phyloP scores from a whole-genome alignment of 1,140 invertebrate genomes.

The Drosophila neocordata region DNA sequence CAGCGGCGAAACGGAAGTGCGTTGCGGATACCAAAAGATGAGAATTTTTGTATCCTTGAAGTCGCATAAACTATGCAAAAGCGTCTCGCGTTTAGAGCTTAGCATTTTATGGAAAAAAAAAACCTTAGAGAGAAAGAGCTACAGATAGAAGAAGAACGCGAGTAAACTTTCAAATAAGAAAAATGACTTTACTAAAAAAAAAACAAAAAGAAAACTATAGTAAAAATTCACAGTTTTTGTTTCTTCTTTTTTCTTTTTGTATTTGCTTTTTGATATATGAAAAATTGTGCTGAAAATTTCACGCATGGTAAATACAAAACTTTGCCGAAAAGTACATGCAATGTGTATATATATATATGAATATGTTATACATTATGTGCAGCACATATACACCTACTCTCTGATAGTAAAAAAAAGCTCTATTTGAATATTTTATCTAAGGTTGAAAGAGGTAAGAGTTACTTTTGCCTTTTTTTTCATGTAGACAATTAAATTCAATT shows the following conservation, averaged over 20 bases:
- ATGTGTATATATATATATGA: conserved; percentile 16
- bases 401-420: background rate
- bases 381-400: background rate
- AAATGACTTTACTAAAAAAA: conserved; percentile 41
- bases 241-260: background rate
- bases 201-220: background rate
- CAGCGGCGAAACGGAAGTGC: conserved; percentile 32
- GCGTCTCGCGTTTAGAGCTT: conserved; percentile 15
- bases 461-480: too few species aligned
- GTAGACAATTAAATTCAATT: too few species aligned
- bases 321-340: conserved; percentile 30
- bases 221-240: background rate
- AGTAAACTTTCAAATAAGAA: conserved; percentile 55
- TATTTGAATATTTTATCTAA: background rate
- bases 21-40: background rate
- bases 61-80: conserved; percentile 35
- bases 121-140: background rate
- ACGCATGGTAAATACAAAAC: conserved; percentile 38
- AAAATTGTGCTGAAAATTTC: conserved; percentile 48
- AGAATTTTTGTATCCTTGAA: conserved; percentile 13
- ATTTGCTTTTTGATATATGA: conserved; percentile 23
- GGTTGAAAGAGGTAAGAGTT: too few species aligned
- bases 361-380: background rate
- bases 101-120: conserved; percentile 8
- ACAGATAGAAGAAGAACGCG: conserved; percentile 23